Evolutionary conservation across 2,888 invertebrate species (phyloP).

Genomic region (Omphaloscelis lunosa): DNA sequence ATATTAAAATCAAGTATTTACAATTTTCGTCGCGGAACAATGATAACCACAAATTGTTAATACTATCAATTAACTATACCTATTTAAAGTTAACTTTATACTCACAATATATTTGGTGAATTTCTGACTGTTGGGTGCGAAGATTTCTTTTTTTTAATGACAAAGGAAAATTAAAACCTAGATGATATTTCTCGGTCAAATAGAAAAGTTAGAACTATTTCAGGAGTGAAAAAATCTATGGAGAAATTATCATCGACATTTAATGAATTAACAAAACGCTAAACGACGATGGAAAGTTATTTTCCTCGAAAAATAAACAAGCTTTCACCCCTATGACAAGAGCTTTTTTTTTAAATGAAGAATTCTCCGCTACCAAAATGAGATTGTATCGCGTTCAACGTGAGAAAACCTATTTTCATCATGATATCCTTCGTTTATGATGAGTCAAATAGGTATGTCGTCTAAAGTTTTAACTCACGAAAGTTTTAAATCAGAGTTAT

Average conservation of each 20-base stretch:
- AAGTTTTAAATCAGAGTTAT: constrained; percentile 3
- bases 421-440: no score
- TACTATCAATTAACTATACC: background rate
- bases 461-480: background rate
- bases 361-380: constrained; percentile 12
- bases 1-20: constrained; percentile 34
- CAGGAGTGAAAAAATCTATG: no score
- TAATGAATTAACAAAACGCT: background rate
- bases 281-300: background rate
- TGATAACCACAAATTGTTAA: constrained; percentile 6
- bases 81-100: constrained; percentile 1
- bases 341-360: constrained; percentile 15
- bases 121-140: background rate
- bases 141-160: background rate
- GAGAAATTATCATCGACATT: background rate
- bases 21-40: constrained; percentile 21
- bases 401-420: constrained; percentile 17
- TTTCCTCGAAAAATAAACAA: background rate
- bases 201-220: background rate
- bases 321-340: background rate
- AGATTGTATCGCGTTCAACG: constrained; percentile 1
- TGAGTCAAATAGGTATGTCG: no score
- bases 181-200: background rate
- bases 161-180: background rate
- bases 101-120: constrained; percentile 2